Evolutionary conservation across 2,797 vertebrate species (phyloP), one percentile per base, ranked within the genome.

Genomic region (Anisognathus igniventris): DNA sequence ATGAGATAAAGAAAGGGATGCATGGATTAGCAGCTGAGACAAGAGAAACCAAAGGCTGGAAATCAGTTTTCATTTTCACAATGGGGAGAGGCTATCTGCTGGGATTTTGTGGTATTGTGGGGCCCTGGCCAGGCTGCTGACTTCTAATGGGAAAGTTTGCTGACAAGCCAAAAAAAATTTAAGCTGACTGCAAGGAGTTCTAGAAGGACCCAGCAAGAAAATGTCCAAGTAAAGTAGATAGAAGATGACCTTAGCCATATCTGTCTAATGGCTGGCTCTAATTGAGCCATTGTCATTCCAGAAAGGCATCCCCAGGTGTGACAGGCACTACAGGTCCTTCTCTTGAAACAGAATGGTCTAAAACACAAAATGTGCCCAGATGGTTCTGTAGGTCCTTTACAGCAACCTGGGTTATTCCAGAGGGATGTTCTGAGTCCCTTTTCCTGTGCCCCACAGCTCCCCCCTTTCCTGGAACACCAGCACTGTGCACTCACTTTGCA

Each of bases 181-280:
- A 40, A 95, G 77, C 83, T 93, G 80, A 78, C 88, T 88, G 56
- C 51, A 76, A 94, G 58, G 81, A 84, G 47, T 91, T 54, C 25
- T 51, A 75, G 84, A 80, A 95, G 80, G 83, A 79, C 70, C 86
- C 40, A 58, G 56, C 31, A 81, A 86, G 71, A 86, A 95, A 75
- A 81, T 5, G 30, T 44, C 79, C 83, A 24, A 78, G 85, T 44
- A 8, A 74, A 77, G 87, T 10, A 58, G 70, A 7, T 16, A 20
- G 45, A 92, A 86, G 83, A 96, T 94, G 91, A 94, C 93, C 95
- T 96, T 96, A 95, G 88, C 76, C 19, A n/a, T 96, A 66, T 72
- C 88, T 88, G 48, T 47, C 77, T 93, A 73, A 95, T 94, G 84
- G 60, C 81, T 89, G 91, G 11, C 91, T 94, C 67, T 95, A 93